Percentiles rank a stretch among this genome's conserved stretches.
Evolutionary conservation across 2,113 vertebrate genomes (phyloP).

Genomic region (Anguilla rostrata): DNA sequence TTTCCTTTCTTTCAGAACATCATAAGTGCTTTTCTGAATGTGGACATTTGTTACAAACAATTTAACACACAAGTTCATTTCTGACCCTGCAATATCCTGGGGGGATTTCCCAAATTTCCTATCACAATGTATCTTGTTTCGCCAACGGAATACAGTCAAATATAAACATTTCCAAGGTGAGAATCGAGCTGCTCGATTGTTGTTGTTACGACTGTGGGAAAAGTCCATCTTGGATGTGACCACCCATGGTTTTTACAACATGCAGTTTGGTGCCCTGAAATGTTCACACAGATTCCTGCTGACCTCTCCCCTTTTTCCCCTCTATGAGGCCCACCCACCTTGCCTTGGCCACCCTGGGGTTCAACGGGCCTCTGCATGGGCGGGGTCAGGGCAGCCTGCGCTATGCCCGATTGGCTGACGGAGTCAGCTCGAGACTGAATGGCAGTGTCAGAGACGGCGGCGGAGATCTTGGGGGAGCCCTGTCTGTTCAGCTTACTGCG

Average conservation of each 20-base stretch:
- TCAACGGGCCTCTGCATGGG: conserved; percentile 89
- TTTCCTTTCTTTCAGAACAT: too few relatives aligned
- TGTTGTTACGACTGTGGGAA: too few relatives aligned
- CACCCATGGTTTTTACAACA: neutral
- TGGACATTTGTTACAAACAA: too few relatives aligned
- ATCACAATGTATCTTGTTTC: too few relatives aligned
- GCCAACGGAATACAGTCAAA: too few relatives aligned
- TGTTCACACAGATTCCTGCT: neutral
- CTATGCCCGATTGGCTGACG: conserved; percentile 66
- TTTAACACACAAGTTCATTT: too few relatives aligned
- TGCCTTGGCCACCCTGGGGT: conserved; percentile 85
- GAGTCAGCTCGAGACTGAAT: conserved; percentile 75
- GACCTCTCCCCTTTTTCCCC: neutral
- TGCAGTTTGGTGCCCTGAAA: neutral
- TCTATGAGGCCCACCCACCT: conserved; percentile 66
- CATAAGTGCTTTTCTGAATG: too few relatives aligned
- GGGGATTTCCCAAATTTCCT: too few relatives aligned
- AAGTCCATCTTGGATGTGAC: neutral
- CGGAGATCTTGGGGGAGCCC: conserved; percentile 82
- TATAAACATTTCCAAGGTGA: too few relatives aligned
- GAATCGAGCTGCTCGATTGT: too few relatives aligned
- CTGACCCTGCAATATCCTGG: too few relatives aligned
- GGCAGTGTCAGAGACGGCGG: conserved; percentile 75
- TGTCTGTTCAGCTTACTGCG: conserved; percentile 84
- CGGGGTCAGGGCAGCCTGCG: conserved; percentile 79